phyloP scores from a whole-genome alignment of 2,113 vertebrate genomes.

The Rattus norvegicus region DNA sequence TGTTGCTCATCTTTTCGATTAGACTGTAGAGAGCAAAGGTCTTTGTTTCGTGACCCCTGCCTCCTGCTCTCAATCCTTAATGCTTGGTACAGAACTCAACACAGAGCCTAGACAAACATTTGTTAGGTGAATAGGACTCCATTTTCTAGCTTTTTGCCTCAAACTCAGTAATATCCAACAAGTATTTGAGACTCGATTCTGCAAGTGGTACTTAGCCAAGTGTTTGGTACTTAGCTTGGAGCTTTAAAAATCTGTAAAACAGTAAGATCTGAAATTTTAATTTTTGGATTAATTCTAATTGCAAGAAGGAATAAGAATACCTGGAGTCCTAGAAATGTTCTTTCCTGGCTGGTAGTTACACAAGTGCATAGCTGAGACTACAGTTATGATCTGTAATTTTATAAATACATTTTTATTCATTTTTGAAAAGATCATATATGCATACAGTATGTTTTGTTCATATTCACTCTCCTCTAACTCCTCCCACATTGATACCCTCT shows the following conservation, averaged over 20 bases:
- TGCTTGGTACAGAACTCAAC: background rate
- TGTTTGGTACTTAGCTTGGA: background rate
- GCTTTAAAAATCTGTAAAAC: slow-evolving; percentile 14
- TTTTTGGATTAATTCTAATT: background rate
- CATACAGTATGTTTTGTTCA: background rate
- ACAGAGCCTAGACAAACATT: background rate
- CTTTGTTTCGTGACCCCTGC: background rate
- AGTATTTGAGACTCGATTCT: background rate
- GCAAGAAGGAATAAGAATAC: background rate
- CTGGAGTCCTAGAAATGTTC: background rate
- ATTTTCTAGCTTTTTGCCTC: slow-evolving; percentile 35
- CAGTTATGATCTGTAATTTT: background rate
- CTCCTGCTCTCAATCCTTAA: background rate
- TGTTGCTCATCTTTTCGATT: background rate
- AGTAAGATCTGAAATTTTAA: background rate
- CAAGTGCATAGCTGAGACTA: background rate
- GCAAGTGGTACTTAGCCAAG: background rate
- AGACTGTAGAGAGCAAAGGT: background rate
- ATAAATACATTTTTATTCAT: background rate
- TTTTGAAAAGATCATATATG: background rate
- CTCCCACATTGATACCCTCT: background rate
- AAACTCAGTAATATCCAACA: slow-evolving; percentile 27
- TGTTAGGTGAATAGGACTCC: background rate
- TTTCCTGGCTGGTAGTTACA: background rate
- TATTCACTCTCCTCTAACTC: background rate